Base-by-base conservation (phyloP, 2,113 vertebrate species). In the Macrotus californicus region DNA sequence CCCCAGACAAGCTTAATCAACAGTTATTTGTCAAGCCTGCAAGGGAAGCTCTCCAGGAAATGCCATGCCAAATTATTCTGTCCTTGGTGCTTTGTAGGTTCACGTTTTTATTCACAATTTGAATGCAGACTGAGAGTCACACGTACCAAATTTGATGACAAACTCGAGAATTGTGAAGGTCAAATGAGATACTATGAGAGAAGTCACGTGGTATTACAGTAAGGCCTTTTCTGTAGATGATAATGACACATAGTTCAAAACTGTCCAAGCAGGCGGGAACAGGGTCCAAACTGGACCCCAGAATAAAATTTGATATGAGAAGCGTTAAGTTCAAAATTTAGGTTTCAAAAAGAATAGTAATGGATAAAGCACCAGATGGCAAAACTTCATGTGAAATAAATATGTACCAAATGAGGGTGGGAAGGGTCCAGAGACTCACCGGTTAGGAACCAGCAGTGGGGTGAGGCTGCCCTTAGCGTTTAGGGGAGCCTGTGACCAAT, bases 81-180 rank as follows among this genome's bases (percentile, higher is more conserved):
- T 79, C 70, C 34, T 94, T 66, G 67, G n/a, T 59, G 14, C 54
- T 64, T 12, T 0, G 2, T 24, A 73, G 22, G 59, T 90, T 48
- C 66, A 43, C 26, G 31, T 70, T 82, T 96, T 91, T 59, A 94
- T 64, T 82, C 56, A 19, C 79, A 79, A 95, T 95, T 34, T 94
- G 91, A 94, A 97, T 72, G 64, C 89, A 95, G 39, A 48, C 75
- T 21, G 36, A 95, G 70, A 91, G 64, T 79, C 73, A 85, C 48
- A 88, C 79, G 96, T 82, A 59, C 83, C 82, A 86, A 46, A 94
- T 72, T 39, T 84, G n/a, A 54, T 52, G 85, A 94, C 36, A 88
- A 92, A 75, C 46, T 80, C 61, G 31, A 88, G 86, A 73, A 95
- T 18, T 52, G 8, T 34, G 86, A 97, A 96, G 82, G 64, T 95